Evolutionary conservation across 2,888 invertebrate genomes (phyloP), one percentile per base, ranked within the genome.

Genomic region (Tipula lateralis): DNA sequence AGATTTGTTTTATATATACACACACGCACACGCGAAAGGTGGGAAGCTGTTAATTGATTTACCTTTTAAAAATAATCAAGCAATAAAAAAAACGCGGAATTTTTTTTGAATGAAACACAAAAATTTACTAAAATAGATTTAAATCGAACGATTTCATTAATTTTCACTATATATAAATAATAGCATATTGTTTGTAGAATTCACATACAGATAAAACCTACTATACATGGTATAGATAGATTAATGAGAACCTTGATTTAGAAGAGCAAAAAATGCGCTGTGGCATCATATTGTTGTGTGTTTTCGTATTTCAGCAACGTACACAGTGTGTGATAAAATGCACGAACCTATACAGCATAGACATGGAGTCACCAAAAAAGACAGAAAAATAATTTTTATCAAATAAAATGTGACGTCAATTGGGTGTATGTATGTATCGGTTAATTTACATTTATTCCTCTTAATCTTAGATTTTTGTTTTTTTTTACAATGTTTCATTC

Each of bases 111-210:
- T 66, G 66, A 24, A 66, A 50, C 44, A 16, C 12, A 12, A 24
- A 66, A 66, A 32, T n/a, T 66, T 66, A 66, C 24, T 66, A 66
- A 66, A 66, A 66, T 66, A 66, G 66, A 66, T 66, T 66, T 66
- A 66, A 66, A 66, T 66, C 66, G 24, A 66, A 66, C 24, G 66
- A 66, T 50, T 50, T 50, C 16, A 50, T 50, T 44, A 44, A 16
- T 44, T 44, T n/a, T 13, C 39, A 50, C 16, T 50, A 16, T 50
- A 50, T 19, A 36, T 36, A 66, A 9, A 39, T 5, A 32, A 32
- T 5, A 32, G 6, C 3, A 13, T 39, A 24, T 66, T 24, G 24
- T 1, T 24, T 66, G 24, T 50, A 9, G 50, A 50, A 50, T 50
- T 50, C 9, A 50, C 13, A 44, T 24, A 9, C 24, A 24, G 66